Evolutionary conservation across 1,140 invertebrate genomes (phyloP).

Genomic region (Nasonia longicornis): DNA sequence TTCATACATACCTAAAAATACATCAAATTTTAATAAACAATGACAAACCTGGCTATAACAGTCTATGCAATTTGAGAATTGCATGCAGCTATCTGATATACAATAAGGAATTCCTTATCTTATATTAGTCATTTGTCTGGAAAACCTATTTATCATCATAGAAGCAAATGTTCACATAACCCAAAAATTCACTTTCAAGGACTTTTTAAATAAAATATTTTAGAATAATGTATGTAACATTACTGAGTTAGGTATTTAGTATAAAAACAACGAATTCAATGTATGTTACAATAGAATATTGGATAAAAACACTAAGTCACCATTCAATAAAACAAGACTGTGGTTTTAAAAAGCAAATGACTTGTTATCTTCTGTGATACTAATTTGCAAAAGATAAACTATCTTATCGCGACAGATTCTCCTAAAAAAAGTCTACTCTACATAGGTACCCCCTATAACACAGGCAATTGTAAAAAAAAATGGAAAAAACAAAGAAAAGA

Average conservation of each 20-base stretch:
- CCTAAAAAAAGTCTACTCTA: slow-evolving; percentile 7
- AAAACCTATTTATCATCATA: slow-evolving; percentile 8
- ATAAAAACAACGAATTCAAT: neutral
- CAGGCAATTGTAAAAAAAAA: neutral
- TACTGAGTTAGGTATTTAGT: neutral
- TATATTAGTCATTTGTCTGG: slow-evolving; percentile 18
- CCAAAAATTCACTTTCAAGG: neutral
- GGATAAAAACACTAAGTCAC: neutral
- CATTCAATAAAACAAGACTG: neutral
- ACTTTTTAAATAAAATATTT: neutral
- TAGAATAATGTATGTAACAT: neutral
- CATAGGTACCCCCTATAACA: neutral
- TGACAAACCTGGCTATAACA: neutral
- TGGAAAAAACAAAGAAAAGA: neutral
- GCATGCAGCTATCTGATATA: neutral
- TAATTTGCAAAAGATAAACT: slow-evolving; percentile 19
- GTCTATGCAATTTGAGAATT: neutral
- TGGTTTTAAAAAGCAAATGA: slow-evolving; percentile 19
- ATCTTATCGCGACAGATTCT: slow-evolving; percentile 22
- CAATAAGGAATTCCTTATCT: slow-evolving; percentile 2
- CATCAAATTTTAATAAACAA: neutral
- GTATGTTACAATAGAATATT: neutral
- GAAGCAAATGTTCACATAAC: neutral
- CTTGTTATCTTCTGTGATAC: slow-evolving; percentile 30
- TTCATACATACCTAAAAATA: neutral